A percentile compares a stretch with the other conserved stretches of the same genome.
Evolutionary conservation across 1,140 invertebrate genomes (phyloP).

Genomic region (Drosophila ananassae): DNA sequence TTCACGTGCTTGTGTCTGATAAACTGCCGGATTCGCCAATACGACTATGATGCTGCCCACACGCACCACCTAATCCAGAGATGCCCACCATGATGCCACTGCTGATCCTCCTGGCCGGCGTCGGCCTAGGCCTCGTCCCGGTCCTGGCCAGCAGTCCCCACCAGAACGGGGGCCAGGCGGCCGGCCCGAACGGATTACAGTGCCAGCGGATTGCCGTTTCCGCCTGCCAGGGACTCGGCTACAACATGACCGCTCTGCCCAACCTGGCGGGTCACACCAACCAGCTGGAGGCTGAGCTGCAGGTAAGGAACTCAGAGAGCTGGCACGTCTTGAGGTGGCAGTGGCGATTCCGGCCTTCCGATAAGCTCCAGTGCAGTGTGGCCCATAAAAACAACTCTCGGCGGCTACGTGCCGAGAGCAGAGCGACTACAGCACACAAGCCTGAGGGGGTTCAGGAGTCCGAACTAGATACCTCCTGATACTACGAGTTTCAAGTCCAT

Average conservation of each 20-base stretch:
- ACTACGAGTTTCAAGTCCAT: not conserved
- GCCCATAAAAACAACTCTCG: constrained; percentile 67
- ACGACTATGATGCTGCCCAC: not conserved
- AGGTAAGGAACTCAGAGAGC: constrained; percentile 84
- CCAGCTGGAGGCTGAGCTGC: constrained; percentile 89
- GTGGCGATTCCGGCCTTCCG: constrained; percentile 7
- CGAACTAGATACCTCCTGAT: not conserved
- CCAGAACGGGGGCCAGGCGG: constrained; percentile 14
- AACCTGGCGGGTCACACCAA: constrained; percentile 91
- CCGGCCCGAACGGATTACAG: constrained; percentile 84
- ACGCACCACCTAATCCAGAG: not conserved
- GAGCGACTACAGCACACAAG: not conserved
- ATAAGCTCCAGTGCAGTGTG: constrained; percentile 63
- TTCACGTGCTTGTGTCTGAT: constrained; percentile 24
- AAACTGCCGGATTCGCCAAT: not conserved
- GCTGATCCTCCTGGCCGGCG: constrained; percentile 7
- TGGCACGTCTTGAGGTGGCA: constrained; percentile 10
- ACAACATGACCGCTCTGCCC: constrained; percentile 95
- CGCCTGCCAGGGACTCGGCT: constrained; percentile 92
- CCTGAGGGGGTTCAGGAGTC: too few relatives aligned
- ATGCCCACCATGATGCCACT: not conserved
- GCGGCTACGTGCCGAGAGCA: constrained; percentile 62
- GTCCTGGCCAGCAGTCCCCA: constrained; percentile 8
- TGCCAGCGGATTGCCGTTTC: constrained; percentile 93
- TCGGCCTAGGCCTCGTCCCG: not conserved